These are phyloP conservation scores for Abramis brama DNA, from an alignment of 2,113 vertebrate species.

Conservation along the genomic window DNA sequence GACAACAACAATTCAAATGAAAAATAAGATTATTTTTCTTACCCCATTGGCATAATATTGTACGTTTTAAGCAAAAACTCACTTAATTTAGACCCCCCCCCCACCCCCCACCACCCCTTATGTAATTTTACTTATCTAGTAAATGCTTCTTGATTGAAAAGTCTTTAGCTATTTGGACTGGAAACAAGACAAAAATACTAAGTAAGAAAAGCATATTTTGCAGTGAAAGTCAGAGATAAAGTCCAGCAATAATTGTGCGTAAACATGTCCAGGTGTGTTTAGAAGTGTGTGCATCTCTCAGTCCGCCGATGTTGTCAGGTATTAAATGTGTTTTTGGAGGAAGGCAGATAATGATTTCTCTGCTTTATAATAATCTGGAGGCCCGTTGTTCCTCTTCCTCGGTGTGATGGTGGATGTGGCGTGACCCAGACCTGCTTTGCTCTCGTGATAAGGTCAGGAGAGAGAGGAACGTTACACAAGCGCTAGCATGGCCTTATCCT, in stretches of 20 bases:
- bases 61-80: no score
- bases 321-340: constrained; percentile 74
- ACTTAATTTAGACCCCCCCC: no score
- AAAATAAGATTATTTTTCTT: no score
- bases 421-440: constrained; percentile 82
- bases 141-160: no score
- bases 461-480: constrained; percentile 60
- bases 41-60: no score
- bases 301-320: constrained; percentile 71
- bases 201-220: no score
- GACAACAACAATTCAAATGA: no score
- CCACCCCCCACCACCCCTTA: no score
- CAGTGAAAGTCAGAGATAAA: no score
- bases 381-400: constrained; percentile 72
- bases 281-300: constrained; percentile 27
- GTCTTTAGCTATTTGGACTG: no score
- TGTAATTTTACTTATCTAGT: no score
- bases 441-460: constrained; percentile 81
- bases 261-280: constrained; percentile 20
- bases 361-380: constrained; percentile 69
- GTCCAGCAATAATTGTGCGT: not conserved
- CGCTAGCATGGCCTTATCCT: constrained; percentile 77
- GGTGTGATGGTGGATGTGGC: constrained; percentile 75
- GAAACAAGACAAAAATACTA: no score
- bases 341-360: constrained; percentile 75